These are phyloP conservation scores for Troilus luridus DNA, from an alignment of 2,888 invertebrate genomes.

Conservation along the genomic window DNA sequence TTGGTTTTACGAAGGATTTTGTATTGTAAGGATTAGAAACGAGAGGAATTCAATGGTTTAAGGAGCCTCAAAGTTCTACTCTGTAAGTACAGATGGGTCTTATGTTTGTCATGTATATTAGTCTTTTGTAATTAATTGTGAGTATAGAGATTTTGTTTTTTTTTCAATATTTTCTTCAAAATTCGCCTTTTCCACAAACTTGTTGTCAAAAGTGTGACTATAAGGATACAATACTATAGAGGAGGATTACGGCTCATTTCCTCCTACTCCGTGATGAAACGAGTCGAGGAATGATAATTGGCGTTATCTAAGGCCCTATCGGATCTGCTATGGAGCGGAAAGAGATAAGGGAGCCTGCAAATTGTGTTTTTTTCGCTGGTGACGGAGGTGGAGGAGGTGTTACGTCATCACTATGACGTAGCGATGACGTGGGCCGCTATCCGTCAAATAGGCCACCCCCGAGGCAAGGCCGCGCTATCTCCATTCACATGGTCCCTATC, in stretches of 20 bases:
- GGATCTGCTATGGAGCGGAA: slow-evolving; percentile 27
- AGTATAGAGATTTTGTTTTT: no score
- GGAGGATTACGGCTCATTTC: slow-evolving; percentile 1
- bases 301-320: slow-evolving; percentile 26
- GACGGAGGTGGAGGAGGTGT: background rate
- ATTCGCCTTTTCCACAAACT: background rate
- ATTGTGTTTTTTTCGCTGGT: slow-evolving; percentile 26
- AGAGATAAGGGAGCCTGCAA: slow-evolving; percentile 3
- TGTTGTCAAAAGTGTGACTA: background rate
- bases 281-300: slow-evolving; percentile 24
- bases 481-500: background rate
- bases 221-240: background rate
- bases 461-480: background rate
- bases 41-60: no score
- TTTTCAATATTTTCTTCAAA: background rate
- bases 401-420: slow-evolving; percentile 13
- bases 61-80: no score
- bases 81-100: no score
- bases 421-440: slow-evolving; percentile 20
- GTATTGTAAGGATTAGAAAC: no score
- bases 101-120: no score
- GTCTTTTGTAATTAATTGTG: no score
- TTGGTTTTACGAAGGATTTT: no score
- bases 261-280: background rate
- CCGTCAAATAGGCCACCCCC: slow-evolving; percentile 41